Base-by-base conservation (phyloP, 2,797 vertebrate species). In the Malurus splendens region DNA sequence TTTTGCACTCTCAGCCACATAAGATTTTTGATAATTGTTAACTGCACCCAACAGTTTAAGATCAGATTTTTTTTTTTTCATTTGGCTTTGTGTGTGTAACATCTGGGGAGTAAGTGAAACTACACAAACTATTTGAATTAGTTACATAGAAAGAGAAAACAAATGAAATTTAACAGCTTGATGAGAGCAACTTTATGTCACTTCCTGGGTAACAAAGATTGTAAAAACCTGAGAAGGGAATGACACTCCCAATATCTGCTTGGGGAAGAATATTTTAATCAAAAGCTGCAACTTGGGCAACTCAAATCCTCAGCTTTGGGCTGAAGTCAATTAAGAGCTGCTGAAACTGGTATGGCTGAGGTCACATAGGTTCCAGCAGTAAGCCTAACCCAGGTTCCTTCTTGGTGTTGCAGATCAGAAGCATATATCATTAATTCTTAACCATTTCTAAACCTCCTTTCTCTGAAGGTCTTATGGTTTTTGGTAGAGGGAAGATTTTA, bases 181-280 rank as follows among this genome's bases (percentile, higher is more conserved):
- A 30, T 80, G 8, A 77, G 2, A 55, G 2, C 12, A 80, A 30
- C 4, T 57, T 75, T 55, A 4, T 50, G 16, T 68, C 32, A 27
- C 2, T 48, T 87, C 13, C 15, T 74, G 5, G 5, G 18, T n/a
- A 71, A 22, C 6, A 64, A 77, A 77, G 10, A 27, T 6, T 47
- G 8, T n/a, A 10, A 51, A 73, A 87, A 61, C 33, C 44, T 16
- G 8, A 52, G 7, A 33, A 52, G 62, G 12, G 5, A 67, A 38
- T 41, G 23, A 19, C 4, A 52, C 2, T 0, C 0, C 1, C 11
- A 60, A 3, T 1, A 18, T 32, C 7, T 51, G 10, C 16, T 56
- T 66, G 65, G 62, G 36, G 3, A 85, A 75, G 6, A 52, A 28
- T 36, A 39, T 23, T 16, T 76, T 33, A 27, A 87, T 48, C 36